Base-by-base conservation (phyloP, 1,140 invertebrate genomes). In the Uloborus diversus region DNA sequence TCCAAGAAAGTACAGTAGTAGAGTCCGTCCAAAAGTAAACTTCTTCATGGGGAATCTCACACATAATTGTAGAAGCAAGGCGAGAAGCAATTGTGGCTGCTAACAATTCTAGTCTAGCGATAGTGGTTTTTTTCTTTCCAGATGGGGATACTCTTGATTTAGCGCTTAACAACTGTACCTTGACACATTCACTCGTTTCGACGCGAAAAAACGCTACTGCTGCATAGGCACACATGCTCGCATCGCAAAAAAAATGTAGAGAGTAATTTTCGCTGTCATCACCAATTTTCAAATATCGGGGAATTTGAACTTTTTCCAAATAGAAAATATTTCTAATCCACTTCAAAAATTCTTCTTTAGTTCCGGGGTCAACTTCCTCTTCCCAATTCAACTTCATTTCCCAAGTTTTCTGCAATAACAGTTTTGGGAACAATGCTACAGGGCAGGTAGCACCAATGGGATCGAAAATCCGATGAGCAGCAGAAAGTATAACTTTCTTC, bases 161-260 rank as follows among this genome's bases (percentile, higher is more conserved):
- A 61, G 69, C 73, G 76, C 64, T 0, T 59, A 76, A 30, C 70
- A 79, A 27, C n/a, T 47, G 76, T 68, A 53, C 79, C 79, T 53
- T 81, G 66, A 69, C 61, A 53, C 20, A 47, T 37, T 30, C 65
- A 30, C 20, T 25, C 37, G n/a, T 73, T 64, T 75, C 27, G 28
- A 56, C 49, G 56, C 27, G 27, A 42, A 82, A 23, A 47, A 65
- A 61, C 28, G 61, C 53, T 13, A 57, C 28, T 35, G 30, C 42
- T 0, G 56, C 53, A 61, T 61, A 62, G 20, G 25, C 27, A 51
- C 49, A 59, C 35, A 20, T 17, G 20, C 49, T 79, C 14, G 51
- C 62, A 51, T 79, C 53, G 33, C 51, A 59, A 23, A 68, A 79
- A n/a, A 68, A 57, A 59, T 66, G 64, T 47, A 66, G 28, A 23